phyloP scores from a whole-genome alignment of 2,113 vertebrate species.

The Campylorhamphus procurvoides region DNA sequence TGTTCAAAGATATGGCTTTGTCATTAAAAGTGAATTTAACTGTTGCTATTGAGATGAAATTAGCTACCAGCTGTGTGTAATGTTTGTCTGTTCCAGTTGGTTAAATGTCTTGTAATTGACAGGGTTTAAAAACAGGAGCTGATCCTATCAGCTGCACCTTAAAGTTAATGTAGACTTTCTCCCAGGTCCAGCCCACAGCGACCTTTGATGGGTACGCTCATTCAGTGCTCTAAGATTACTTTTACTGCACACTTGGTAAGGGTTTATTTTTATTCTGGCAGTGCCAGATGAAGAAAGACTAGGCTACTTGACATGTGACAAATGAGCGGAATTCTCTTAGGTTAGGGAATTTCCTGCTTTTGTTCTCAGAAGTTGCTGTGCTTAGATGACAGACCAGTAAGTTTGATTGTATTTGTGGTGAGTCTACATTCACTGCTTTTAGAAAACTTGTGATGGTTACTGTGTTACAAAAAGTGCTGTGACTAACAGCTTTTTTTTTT shows the following conservation, averaged over 20 bases:
- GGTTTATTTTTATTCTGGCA: background rate
- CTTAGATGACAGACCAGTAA: background rate
- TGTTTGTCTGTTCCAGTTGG: background rate
- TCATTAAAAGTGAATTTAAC: background rate
- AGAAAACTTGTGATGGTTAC: background rate
- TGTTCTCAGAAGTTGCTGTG: background rate
- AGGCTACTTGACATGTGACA: background rate
- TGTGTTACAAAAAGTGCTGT: background rate
- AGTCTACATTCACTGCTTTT: background rate
- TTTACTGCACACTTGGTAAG: background rate
- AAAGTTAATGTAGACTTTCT: slow-evolving; percentile 2
- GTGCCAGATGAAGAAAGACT: background rate
- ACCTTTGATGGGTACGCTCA: slow-evolving; percentile 25
- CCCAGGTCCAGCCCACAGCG: background rate
- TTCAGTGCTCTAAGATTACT: background rate
- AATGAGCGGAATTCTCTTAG: background rate
- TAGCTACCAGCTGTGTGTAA: background rate
- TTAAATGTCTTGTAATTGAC: background rate
- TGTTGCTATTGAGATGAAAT: background rate
- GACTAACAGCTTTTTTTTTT: background rate
- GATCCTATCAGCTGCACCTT: background rate
- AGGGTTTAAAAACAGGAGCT: background rate
- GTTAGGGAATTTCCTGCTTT: background rate
- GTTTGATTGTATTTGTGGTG: background rate
- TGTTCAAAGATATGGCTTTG: background rate